phyloP scores from a whole-genome alignment of 1,140 invertebrate species.

The Patella vulgata region DNA sequence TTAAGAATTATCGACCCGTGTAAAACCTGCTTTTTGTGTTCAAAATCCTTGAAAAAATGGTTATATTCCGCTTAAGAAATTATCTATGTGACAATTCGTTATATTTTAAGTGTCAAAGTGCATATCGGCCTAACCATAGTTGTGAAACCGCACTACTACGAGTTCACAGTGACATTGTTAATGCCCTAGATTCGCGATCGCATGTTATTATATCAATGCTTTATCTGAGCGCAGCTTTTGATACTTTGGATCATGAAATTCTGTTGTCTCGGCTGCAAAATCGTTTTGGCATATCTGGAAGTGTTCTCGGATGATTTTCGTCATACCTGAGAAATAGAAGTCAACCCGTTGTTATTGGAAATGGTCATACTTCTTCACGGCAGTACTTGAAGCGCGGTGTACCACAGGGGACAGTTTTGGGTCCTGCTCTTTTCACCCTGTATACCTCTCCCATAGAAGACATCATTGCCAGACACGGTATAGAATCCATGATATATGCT shows the following conservation, averaged over 20 bases:
- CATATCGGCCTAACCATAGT: constrained; percentile 17
- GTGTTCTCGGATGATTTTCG: too few species aligned
- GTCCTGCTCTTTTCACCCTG: too few species aligned
- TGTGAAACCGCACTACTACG: constrained; percentile 21
- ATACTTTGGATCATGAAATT: not conserved
- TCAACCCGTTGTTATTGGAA: too few species aligned
- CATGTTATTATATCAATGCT: constrained; percentile 2
- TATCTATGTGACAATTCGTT: constrained; percentile 10
- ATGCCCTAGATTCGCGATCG: not conserved
- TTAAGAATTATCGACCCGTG: constrained; percentile 31
- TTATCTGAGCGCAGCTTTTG: constrained; percentile 1
- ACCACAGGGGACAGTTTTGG: too few species aligned
- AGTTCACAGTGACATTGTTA: not conserved
- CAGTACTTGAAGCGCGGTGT: too few species aligned
- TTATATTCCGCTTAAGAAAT: constrained; percentile 5
- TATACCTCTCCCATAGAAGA: too few species aligned
- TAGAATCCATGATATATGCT: too few species aligned
- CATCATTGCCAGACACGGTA: too few species aligned
- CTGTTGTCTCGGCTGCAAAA: too few species aligned
- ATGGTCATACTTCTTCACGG: too few species aligned
- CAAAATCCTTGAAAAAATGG: constrained; percentile 26
- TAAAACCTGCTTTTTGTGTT: constrained; percentile 27
- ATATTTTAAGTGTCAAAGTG: constrained; percentile 18
- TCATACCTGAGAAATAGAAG: too few species aligned
- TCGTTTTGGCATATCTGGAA: too few species aligned